Base-by-base conservation (phyloP, 2,888 invertebrate genomes). In the Sturmia bella region DNA sequence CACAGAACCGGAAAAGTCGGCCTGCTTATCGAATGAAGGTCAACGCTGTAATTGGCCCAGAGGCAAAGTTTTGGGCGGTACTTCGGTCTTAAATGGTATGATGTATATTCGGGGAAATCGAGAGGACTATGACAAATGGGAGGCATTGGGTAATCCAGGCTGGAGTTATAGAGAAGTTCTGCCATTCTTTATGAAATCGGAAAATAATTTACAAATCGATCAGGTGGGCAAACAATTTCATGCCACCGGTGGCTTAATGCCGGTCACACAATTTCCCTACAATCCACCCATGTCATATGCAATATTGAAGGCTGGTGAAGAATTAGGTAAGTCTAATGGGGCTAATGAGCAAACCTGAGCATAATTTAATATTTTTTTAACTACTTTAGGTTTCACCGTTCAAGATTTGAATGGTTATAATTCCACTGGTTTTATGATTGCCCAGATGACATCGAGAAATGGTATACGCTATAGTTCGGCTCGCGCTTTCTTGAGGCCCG, bases 1-100 rank as follows among this genome's bases (percentile, higher is more conserved):
- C 84, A 97, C 97, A 0, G 96, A 97, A 89, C 95, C 96, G 0
- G 97, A 97, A 70, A 92, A 92, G 9, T 93, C 92, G 13, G 95
- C 96, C 0, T 97, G 97, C 86, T 92, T 96, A 24, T 94, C 93
- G 1, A 95, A 95, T 86, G 93, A 92, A 82, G 89, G 87, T 56
- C 87, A 89, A 74, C 93, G 94, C 84, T 97, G 96, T 89, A 95
- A 94, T 88, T 96, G 96, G 96, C 96, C 96, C 0, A 92, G 96
- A 86, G 96, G 96, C 87, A 96, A 96, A 92, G 96, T 96, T 0
- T 91, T 97, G 11, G 98, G 98, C 6, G 98, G 98, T 0, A 97
- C 97, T 0, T 97, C 97, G 15, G 96, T 97, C 0, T 93, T 98
- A 92, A 98, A 98, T 90, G 98, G 98, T 21, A 98, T 98, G 98